Conservation (phyloP, 1,140 invertebrate species). For the Radopholus similis region DNA sequence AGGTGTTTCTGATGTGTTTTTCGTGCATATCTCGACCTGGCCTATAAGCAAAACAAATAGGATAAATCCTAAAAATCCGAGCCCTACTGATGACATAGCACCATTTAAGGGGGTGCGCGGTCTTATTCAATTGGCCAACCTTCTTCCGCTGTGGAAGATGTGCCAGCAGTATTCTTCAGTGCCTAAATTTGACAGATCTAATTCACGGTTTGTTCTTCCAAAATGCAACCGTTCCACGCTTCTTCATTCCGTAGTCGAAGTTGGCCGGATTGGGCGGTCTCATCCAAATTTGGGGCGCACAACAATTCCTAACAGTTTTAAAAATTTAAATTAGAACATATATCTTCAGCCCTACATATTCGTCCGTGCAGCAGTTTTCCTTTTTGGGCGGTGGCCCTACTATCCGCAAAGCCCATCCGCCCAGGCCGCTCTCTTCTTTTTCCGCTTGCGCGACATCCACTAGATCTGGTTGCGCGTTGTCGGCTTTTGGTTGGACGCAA, state of each 20-base stretch:
- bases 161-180: not conserved
- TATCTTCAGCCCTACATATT: conserved; percentile 24
- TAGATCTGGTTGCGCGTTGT: conserved; percentile 49
- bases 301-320: conserved; percentile 40
- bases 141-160: not conserved
- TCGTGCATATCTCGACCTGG: too few species aligned
- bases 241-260: conserved; percentile 92
- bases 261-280: conserved; percentile 79
- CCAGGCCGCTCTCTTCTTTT: conserved; percentile 27
- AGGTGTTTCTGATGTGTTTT: too few species aligned
- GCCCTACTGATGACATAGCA: not conserved
- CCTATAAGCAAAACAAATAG: too few species aligned
- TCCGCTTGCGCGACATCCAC: conserved; percentile 52
- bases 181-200: not conserved
- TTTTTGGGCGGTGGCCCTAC: conserved; percentile 4
- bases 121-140: conserved; percentile 11
- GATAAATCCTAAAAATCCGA: too few species aligned
- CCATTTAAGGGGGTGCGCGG: not conserved
- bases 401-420: conserved; percentile 12
- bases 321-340: too few species aligned
- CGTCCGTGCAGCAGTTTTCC: conserved; percentile 40
- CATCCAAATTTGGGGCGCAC: conserved; percentile 19
- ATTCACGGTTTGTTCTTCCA: not conserved
- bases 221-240: conserved; percentile 47
- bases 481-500: conserved; percentile 48